Percentiles rank a stretch among this genome's conserved stretches.
phyloP scores from a whole-genome alignment of 2,888 invertebrate species.

The Cepaea hortensis region DNA sequence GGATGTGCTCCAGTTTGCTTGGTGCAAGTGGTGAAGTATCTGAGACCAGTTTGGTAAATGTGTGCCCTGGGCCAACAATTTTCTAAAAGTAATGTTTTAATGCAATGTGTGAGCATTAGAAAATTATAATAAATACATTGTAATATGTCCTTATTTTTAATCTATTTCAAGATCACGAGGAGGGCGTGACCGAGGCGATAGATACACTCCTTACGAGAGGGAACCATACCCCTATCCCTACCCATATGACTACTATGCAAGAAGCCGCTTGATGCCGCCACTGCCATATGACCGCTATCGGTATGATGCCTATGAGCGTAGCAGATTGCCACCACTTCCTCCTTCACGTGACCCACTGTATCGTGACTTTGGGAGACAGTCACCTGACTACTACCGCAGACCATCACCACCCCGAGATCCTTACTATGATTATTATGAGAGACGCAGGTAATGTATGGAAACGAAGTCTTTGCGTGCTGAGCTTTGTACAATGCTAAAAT shows the following conservation, averaged over 20 bases:
- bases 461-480: neutral
- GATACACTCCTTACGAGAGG: slow-evolving; percentile 38
- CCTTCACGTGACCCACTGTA: slow-evolving; percentile 55
- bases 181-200: slow-evolving; percentile 33
- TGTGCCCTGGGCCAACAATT: too few species aligned
- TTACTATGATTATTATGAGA: slow-evolving; percentile 60
- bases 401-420: slow-evolving; percentile 51
- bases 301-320: slow-evolving; percentile 67
- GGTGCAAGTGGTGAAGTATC: too few species aligned
- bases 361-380: slow-evolving; percentile 65
- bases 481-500: neutral
- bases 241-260: slow-evolving; percentile 63
- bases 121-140: neutral
- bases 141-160: neutral
- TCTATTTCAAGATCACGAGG: slow-evolving; percentile 35
- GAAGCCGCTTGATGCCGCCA: slow-evolving; percentile 63
- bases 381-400: slow-evolving; percentile 67
- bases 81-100: too few species aligned
- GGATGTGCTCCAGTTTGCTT: too few species aligned
- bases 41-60: too few species aligned
- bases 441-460: slow-evolving; percentile 53
- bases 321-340: slow-evolving; percentile 55
- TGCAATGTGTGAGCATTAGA: too few species aligned
- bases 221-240: slow-evolving; percentile 43
- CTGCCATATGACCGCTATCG: slow-evolving; percentile 65